A percentile compares a stretch with the other conserved stretches of the same genome.
These are phyloP conservation scores for Mycetomoellerius zeteki DNA, from an alignment of 1,140 invertebrate species.

Conservation along the genomic window DNA sequence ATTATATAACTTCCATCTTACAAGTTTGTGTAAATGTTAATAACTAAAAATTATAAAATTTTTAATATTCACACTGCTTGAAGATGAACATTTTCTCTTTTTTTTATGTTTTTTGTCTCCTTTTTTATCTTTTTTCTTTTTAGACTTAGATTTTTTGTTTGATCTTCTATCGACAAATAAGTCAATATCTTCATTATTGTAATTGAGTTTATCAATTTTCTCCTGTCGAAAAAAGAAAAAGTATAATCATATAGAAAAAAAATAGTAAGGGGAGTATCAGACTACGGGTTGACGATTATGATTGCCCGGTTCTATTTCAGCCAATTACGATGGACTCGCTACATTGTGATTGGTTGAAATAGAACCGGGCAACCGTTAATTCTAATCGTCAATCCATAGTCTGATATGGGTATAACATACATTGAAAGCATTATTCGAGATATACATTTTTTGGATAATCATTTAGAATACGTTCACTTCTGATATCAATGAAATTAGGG, in stretches of 20 bases:
- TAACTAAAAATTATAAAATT: slow-evolving; percentile 25
- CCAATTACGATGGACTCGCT: too few species aligned
- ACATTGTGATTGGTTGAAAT: too few species aligned
- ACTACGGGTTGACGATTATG: too few species aligned
- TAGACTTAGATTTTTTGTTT: slow-evolving; percentile 54
- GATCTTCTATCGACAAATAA: not conserved
- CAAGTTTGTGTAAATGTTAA: slow-evolving; percentile 37
- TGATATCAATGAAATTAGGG: too few species aligned
- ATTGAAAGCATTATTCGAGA: too few species aligned
- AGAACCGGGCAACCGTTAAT: too few species aligned
- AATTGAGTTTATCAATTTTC: not conserved
- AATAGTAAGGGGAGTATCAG: too few species aligned
- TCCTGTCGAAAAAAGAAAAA: not conserved
- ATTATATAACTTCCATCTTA: not conserved
- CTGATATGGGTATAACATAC: too few species aligned
- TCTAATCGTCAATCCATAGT: too few species aligned
- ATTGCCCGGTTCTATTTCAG: too few species aligned
- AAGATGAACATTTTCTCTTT: slow-evolving; percentile 70
- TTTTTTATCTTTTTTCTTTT: slow-evolving; percentile 75
- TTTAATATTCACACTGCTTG: slow-evolving; percentile 67
- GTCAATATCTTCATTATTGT: slow-evolving; percentile 13
- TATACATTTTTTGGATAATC: too few species aligned
- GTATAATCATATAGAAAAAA: not conserved
- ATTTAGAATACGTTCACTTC: too few species aligned
- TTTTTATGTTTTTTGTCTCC: slow-evolving; percentile 77